Base-by-base conservation (phyloP, 2,888 invertebrate genomes). In the Lithophane ornitopus region DNA sequence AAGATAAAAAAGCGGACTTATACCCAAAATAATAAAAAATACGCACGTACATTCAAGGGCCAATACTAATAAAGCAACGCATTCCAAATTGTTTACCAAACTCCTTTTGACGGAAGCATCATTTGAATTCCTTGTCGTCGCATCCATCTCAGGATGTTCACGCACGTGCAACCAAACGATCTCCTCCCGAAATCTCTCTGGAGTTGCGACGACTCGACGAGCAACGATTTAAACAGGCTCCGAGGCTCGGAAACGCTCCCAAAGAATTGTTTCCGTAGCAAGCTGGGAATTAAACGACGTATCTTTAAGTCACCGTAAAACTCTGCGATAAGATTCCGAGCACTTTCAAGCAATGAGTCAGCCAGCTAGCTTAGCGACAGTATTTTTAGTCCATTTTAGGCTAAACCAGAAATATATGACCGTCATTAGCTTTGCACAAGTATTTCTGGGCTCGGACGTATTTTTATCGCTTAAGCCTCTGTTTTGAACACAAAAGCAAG, bases 231-330 rank as follows among this genome's bases (percentile, higher is more conserved):
- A 81, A 79, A 84, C 80, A 76, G 76, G 26, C 70, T 59, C 65
- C 70, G 75, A 76, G 76, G 26, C 70, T 59, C 65, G 71, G 75
- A 76, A 62, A 65, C 65, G 44, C 44, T 80, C 65, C 67, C 75
- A 76, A 86, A 79, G 77, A 87, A 87, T 85, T 87, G 88, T 86
- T 86, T 81, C 81, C 76, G 66, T 65, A 78, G 65, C 84, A 70
- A 74, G 76, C 76, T 76, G 67, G 66, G 88, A 86, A 87, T 87
- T 87, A 86, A 87, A 81, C 82, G 80, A 76, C 83, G 81, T 82
- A 85, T 87, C 80, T 86, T 84, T 71, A 73, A 78, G 67, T 72
- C 81, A 70, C 85, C 86, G 81, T 87, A 76, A 87, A 86, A 80
- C 74, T 81, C 83, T 56, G 68, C 85, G 86, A 86, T 86, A 87